Base-by-base conservation (phyloP, 2,888 invertebrate species). In the Capitulum mitella region DNA sequence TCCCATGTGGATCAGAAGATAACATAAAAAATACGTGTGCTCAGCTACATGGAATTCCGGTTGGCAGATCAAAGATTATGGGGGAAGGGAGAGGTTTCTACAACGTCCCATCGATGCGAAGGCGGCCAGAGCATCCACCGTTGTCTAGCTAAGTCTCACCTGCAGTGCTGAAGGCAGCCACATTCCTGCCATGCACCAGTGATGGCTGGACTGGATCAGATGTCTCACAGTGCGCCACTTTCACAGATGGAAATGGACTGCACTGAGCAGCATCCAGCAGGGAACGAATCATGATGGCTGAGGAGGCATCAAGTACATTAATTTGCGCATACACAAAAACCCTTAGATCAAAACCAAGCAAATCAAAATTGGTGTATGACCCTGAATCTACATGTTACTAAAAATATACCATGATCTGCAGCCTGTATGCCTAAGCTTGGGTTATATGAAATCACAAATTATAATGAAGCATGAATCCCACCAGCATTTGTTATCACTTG, bases 141-240 rank as follows among this genome's bases (percentile, higher is more conserved):
- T n/a, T n/a, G n/a, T n/a, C n/a, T n/a, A n/a, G n/a, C n/a, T n/a
- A n/a, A n/a, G n/a, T 3, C 34, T 32, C 2, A 70, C 70, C 70
- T 46, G 76, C 58, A 29, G 58, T 76, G 76, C 76, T 76, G 76
- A 46, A 76, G 76, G 76, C 76, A 16, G 76, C 76, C 14, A 76
- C 29, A 26, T 76, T 14, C 29, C 76, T 46, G 43, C 76, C 48
- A 29, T 29, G 29, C 19, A 70, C 40, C 26, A 76, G 29, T n/a
- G 64, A 64, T 8, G 34, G 64, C 29, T n/a, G 76, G n/a, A 29
- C 10, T 29, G 75, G 14, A 3, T n/a, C 22, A 3, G 29, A 19
- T 16, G 43, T 1, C 40, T 70, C 70, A 37, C 70, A 70, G 19
- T 26, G 29, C 3, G 48, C 76, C 76, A 46, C 76, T 5, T 32